Conservation (phyloP, 1,140 invertebrate genomes). For the Onthophagus taurus region DNA sequence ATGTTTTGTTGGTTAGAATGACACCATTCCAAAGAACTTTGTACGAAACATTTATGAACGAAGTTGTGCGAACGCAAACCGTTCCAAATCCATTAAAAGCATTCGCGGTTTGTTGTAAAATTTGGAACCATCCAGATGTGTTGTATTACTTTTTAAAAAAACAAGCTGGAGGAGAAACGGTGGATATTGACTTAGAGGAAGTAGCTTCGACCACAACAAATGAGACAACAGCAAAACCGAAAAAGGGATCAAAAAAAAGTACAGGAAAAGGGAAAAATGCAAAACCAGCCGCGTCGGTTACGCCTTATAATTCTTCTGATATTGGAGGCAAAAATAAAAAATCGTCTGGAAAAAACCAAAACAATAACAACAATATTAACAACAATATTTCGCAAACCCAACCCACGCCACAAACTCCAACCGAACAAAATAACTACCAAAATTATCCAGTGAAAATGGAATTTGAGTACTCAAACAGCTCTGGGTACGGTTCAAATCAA, state of each 20-base stretch:
- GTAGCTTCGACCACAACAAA: conserved; percentile 46
- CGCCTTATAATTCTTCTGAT: conserved; percentile 43
- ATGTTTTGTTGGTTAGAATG: conserved; percentile 81
- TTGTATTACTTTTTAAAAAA: conserved; percentile 86
- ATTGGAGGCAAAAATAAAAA: neutral
- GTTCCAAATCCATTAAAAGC: conserved; percentile 95
- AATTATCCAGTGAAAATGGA: too few species aligned
- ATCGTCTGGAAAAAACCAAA: neutral
- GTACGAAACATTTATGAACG: conserved; percentile 86
- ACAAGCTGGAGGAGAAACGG: conserved; percentile 65
- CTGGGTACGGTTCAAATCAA: too few species aligned
- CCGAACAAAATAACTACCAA: neutral
- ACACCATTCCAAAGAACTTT: conserved; percentile 77
- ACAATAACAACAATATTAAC: conserved; percentile 7
- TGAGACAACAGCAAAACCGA: conserved; percentile 22
- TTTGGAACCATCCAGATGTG: conserved; percentile 99
- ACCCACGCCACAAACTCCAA: neutral
- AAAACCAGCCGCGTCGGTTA: conserved; percentile 59
- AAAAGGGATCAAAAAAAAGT: conserved; percentile 25
- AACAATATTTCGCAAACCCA: neutral
- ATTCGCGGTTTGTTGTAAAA: conserved; percentile 98
- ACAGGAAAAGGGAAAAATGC: conserved; percentile 23
- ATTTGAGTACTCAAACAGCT: too few species aligned
- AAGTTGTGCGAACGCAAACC: conserved; percentile 73
- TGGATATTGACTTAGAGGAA: conserved; percentile 86